phyloP scores from a whole-genome alignment of 2,888 invertebrate genomes.

The Tanaodytes sp. region DNA sequence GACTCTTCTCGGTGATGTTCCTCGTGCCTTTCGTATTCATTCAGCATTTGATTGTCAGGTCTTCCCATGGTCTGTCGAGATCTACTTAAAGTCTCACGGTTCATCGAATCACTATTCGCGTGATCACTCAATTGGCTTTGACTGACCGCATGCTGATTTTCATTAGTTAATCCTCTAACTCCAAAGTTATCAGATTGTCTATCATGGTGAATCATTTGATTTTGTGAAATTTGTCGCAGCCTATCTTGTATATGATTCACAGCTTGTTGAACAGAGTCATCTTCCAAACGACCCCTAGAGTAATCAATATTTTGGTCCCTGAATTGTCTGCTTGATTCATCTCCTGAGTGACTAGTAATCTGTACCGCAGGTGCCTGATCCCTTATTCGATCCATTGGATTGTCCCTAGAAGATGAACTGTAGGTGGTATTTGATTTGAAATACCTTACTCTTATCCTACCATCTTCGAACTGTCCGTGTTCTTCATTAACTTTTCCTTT shows the following conservation, averaged over 20 bases:
- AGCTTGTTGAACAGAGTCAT: too few relatives aligned
- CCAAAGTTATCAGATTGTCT: constrained; percentile 29
- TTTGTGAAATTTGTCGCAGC: too few relatives aligned
- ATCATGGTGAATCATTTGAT: too few relatives aligned
- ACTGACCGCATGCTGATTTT: neutral
- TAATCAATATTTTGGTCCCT: neutral
- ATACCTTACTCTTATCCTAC: constrained; percentile 58
- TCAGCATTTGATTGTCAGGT: constrained; percentile 3
- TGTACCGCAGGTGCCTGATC: neutral
- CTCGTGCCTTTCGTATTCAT: constrained; percentile 25
- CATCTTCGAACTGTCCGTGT: constrained; percentile 59
- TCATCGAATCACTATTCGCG: neutral
- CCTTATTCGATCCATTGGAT: neutral
- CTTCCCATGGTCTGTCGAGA: neutral
- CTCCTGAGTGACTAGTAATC: neutral
- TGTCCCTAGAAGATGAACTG: constrained; percentile 53
- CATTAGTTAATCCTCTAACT: constrained; percentile 17
- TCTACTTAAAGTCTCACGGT: neutral
- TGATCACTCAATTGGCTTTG: constrained; percentile 13
- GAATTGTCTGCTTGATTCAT: neutral
- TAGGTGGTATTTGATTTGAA: constrained; percentile 62
- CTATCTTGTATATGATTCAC: too few relatives aligned
- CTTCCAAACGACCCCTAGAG: neutral
- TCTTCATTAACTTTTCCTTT: constrained; percentile 62
- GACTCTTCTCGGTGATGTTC: constrained; percentile 31